Evolutionary conservation across 2,113 vertebrate species (phyloP), one percentile per base, ranked within the genome.

Genomic region (Rhea pennata): DNA sequence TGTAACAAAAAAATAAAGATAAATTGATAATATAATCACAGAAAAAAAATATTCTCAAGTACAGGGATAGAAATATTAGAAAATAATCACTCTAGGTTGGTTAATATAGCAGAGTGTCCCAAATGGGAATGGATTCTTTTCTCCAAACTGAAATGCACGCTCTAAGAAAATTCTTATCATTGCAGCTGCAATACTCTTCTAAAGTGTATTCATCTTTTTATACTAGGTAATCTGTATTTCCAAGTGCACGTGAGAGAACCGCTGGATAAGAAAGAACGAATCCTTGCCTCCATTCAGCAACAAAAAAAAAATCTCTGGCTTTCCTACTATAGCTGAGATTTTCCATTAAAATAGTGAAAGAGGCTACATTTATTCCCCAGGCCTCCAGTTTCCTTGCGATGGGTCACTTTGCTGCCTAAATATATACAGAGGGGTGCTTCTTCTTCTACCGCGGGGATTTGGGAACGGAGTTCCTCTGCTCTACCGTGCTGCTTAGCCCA

Each of bases 1-100:
- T 99, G 98, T 39, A 98, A 98, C 53, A 96, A 97, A 94, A 94
- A 97, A 96, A 79, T 91, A 95, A 90, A 48, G 6, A 92, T 67
- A 96, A 75, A 85, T 88, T 59, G 46, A 46, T 24, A 96, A 95
- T 82, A 40, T 69, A 74, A 84, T 90, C 88, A 64, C 19, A 91
- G 61, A 66, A 94, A 93, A 50, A 50, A 69, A 56, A 88, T 83
- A 77, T 79, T 85, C 90, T 85, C 80, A 88, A 61, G 7, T 46
- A 88, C 36, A 61, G 15, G 40, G 36, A 62, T 0, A 88, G 42
- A 96, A 92, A 4, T 84, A 74, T 8, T 90, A 74, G 6, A 84
- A 83, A 7, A 61, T 72, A 91, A 53, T 88, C 87, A 44, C 88
- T 73, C 50, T 73, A 96, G 90, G 31, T 8, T 70, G n/a, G 73